Conservation (phyloP, 2,888 invertebrate genomes). For the Acleris cristana region DNA sequence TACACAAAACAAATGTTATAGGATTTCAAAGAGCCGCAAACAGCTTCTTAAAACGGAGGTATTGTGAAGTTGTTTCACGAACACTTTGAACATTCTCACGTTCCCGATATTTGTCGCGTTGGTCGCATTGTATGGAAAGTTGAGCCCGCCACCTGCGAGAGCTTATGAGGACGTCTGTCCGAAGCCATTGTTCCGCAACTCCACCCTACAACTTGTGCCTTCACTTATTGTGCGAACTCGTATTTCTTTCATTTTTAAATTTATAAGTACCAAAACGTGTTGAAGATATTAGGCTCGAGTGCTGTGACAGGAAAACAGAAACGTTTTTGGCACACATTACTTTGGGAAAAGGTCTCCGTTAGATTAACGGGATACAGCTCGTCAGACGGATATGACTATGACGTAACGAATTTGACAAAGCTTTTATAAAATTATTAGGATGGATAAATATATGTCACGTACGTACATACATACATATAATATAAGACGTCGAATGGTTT, state of each 20-base stretch:
- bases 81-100: conserved; percentile 54
- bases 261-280: conserved; percentile 49
- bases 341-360: neutral
- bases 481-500: conserved; percentile 1
- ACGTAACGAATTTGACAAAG: conserved; percentile 11
- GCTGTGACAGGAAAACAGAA: conserved; percentile 38
- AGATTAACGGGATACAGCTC: conserved; percentile 7
- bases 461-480: neutral
- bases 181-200: conserved; percentile 59
- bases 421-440: conserved; percentile 23
- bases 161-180: conserved; percentile 63
- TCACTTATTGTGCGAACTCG: conserved; percentile 57
- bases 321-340: conserved; percentile 26
- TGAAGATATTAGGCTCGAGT: conserved; percentile 40
- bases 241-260: conserved; percentile 50
- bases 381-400: conserved; percentile 4
- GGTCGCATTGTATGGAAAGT: conserved; percentile 59
- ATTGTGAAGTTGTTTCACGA: conserved; percentile 44
- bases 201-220: conserved; percentile 54
- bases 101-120: conserved; percentile 53
- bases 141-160: conserved; percentile 61
- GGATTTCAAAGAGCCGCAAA: conserved; percentile 35
- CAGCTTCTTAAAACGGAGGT: conserved; percentile 39
- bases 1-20: conserved; percentile 26
- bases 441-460: conserved; percentile 9